Evolutionary conservation across 2,797 vertebrate genomes (phyloP).

Genomic region (Hirundo rustica): DNA sequence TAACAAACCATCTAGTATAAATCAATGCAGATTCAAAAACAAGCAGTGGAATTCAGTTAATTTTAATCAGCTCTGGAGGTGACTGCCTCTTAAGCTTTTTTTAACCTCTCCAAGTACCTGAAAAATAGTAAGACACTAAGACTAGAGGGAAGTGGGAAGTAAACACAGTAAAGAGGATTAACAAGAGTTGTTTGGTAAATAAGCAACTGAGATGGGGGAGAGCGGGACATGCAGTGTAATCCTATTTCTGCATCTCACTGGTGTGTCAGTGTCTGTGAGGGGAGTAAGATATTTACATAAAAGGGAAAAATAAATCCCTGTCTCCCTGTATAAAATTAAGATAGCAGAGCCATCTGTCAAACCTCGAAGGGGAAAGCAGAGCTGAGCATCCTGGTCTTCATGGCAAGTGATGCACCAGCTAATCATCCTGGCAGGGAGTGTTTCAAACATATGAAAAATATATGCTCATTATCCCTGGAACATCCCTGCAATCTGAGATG

Average conservation of each 20-base stretch:
- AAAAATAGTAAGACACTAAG: background rate
- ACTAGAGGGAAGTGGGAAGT: background rate
- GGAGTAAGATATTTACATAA: conserved; percentile 33
- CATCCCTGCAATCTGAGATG: background rate
- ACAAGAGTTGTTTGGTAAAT: background rate
- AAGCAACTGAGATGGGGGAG: background rate
- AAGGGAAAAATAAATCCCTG: conserved; percentile 27
- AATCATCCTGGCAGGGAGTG: background rate
- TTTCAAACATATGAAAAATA: background rate
- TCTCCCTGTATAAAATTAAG: conserved; percentile 19
- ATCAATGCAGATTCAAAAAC: background rate
- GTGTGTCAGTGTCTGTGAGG: background rate
- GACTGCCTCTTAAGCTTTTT: background rate
- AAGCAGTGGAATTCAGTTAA: background rate
- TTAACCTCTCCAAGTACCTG: background rate
- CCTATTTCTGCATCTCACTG: conserved; percentile 38
- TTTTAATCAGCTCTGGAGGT: background rate
- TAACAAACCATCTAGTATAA: background rate
- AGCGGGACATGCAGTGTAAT: conserved; percentile 11
- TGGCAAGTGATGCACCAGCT: background rate
- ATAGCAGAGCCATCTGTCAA: background rate
- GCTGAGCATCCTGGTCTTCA: background rate
- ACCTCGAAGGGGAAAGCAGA: background rate
- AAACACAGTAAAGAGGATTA: conserved; percentile 33
- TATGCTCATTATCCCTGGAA: background rate